Conservation (phyloP, 2,888 invertebrate species). For the Perithous albicinctus region DNA sequence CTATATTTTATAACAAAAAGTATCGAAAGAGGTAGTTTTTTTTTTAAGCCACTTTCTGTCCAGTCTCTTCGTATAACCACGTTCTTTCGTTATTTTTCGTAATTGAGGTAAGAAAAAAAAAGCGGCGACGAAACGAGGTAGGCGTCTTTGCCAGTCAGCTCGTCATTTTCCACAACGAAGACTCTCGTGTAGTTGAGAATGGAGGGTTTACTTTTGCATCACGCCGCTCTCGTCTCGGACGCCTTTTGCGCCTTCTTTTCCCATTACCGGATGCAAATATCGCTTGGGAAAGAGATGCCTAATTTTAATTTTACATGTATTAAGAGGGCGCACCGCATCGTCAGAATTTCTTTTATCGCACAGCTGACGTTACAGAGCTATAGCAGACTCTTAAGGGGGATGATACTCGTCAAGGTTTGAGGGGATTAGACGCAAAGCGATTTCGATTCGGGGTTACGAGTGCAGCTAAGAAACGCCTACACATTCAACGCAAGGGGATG, state of each 20-base stretch:
- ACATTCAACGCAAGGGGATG: constrained; percentile 2
- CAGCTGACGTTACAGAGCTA: constrained; percentile 85
- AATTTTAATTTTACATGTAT: constrained; percentile 87
- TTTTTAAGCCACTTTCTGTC: constrained; percentile 40
- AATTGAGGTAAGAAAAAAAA: constrained; percentile 56
- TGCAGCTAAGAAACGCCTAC: constrained; percentile 78
- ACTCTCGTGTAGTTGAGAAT: constrained; percentile 13
- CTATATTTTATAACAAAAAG: neutral
- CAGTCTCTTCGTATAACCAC: constrained; percentile 34
- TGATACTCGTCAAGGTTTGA: constrained; percentile 66
- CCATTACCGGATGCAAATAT: constrained; percentile 87
- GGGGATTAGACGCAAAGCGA: constrained; percentile 82
- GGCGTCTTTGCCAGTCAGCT: constrained; percentile 54
- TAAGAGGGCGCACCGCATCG: constrained; percentile 84
- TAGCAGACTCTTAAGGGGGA: constrained; percentile 36
- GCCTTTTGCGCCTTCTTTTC: constrained; percentile 83
- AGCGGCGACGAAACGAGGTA: constrained; percentile 9
- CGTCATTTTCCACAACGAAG: constrained; percentile 52
- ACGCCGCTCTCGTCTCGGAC: constrained; percentile 47
- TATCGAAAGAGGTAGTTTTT: neutral
- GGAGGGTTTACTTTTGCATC: constrained; percentile 36
- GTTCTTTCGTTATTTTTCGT: constrained; percentile 58
- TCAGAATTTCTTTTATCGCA: constrained; percentile 78
- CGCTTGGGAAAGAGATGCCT: constrained; percentile 78
- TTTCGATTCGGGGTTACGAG: constrained; percentile 75